phyloP scores from a whole-genome alignment of 2,113 vertebrate species.

The Todiramphus saurophagus region DNA sequence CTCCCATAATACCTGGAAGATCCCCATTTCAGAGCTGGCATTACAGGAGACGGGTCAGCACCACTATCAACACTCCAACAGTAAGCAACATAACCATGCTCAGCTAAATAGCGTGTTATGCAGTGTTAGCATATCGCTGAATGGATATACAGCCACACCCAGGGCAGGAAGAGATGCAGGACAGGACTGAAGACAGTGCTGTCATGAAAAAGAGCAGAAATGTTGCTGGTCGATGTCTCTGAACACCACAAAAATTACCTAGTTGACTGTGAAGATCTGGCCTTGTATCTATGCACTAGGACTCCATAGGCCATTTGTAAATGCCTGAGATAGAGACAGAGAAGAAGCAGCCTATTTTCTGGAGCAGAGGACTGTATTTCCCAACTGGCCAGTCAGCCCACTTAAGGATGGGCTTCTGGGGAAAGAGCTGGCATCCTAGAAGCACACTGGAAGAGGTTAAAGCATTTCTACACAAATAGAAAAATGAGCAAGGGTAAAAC shows the following conservation, averaged over 20 bases:
- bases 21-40: neutral
- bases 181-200: neutral
- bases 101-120: accelerated
- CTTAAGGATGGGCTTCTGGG: neutral
- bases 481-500: neutral
- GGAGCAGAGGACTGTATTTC: neutral
- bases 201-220: neutral
- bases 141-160: accelerated
- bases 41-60: neutral
- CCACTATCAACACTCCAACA: no score
- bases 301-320: neutral
- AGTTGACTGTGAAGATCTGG: neutral
- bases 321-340: neutral
- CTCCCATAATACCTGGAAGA: neutral
- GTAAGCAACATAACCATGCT: neutral
- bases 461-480: neutral
- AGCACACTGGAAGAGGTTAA: neutral
- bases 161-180: neutral
- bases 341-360: neutral
- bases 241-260: neutral
- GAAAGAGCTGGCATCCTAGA: neutral
- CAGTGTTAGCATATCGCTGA: neutral
- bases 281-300: neutral
- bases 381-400: neutral
- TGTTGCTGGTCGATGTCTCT: neutral